Conservation (phyloP, 2,113 vertebrate genomes). For the Chionis minor region DNA sequence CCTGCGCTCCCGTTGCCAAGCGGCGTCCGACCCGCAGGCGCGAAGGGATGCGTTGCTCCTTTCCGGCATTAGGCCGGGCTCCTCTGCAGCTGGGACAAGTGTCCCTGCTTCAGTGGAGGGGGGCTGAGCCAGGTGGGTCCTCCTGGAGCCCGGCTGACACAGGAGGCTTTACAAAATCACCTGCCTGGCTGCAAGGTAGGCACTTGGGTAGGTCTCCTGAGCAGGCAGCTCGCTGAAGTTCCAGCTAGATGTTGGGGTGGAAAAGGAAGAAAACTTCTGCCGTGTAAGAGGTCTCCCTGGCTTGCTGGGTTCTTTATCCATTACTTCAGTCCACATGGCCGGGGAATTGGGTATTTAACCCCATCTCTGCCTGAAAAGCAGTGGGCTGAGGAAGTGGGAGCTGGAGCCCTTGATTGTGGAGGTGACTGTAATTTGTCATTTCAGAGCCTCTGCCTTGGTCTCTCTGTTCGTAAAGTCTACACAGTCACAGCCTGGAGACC, state of each 20-base stretch:
- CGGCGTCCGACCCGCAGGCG: not conserved
- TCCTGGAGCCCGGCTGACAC: rapidly evolving
- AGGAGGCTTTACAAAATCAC: not conserved
- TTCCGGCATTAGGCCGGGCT: not conserved
- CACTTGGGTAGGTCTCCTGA: rapidly evolving
- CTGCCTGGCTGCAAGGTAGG: not conserved
- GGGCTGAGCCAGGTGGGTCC: not conserved
- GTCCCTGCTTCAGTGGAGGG: rapidly evolving
- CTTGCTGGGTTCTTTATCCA: not conserved
- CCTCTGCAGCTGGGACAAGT: rapidly evolving
- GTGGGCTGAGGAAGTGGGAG: not conserved
- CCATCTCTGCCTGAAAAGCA: not conserved
- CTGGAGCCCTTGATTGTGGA: not conserved
- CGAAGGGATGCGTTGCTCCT: not conserved
- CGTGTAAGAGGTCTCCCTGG: not conserved
- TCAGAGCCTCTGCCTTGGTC: not conserved
- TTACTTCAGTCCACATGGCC: not conserved
- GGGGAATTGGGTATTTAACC: not conserved
- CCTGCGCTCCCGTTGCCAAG: not conserved
- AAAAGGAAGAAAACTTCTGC: not conserved
- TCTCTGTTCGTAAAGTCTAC: not conserved
- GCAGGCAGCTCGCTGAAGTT: rapidly evolving
- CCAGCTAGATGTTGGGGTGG: rapidly evolving
- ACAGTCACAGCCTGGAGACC: not conserved
- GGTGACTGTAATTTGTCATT: rapidly evolving